Percentiles rank a stretch among this genome's conserved stretches.
phyloP scores from a whole-genome alignment of 2,888 invertebrate genomes.

The Perdita meconis region DNA sequence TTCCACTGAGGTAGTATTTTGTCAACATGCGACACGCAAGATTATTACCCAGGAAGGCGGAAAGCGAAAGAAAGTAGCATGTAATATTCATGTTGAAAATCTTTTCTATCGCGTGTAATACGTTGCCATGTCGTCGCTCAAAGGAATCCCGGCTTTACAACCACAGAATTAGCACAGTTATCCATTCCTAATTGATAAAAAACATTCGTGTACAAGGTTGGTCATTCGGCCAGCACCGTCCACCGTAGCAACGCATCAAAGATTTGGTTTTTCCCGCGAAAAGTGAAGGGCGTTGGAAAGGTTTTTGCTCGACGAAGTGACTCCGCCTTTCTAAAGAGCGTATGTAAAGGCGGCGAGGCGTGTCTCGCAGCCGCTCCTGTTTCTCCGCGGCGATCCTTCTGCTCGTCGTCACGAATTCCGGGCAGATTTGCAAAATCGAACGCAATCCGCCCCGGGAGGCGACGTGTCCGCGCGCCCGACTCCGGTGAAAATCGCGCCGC shows the following conservation, averaged over 20 bases:
- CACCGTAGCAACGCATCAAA: constrained; percentile 45
- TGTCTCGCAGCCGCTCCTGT: constrained; percentile 49
- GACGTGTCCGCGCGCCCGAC: constrained; percentile 5
- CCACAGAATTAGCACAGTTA: too few species aligned
- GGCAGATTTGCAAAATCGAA: constrained; percentile 35
- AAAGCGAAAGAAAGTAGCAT: too few species aligned
- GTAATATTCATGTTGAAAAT: too few species aligned
- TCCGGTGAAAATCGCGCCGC: constrained; percentile 50
- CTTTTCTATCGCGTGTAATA: too few species aligned
- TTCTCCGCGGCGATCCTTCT: constrained; percentile 38
- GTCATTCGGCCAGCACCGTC: background rate
- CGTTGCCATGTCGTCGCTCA: too few species aligned
- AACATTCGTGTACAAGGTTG: background rate
- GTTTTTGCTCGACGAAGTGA: constrained; percentile 68
- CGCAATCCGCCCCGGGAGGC: constrained; percentile 12
- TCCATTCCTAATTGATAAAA: too few species aligned
- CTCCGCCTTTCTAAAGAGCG: constrained; percentile 78
- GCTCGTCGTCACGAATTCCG: constrained; percentile 29
- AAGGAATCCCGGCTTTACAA: too few species aligned
- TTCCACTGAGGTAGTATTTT: too few species aligned
- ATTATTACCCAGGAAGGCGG: too few species aligned
- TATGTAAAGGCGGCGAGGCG: constrained; percentile 67
- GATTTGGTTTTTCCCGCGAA: constrained; percentile 66
- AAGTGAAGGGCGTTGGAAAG: constrained; percentile 69
- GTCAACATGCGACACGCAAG: too few species aligned